These are phyloP conservation scores for Propithecus deckenii DNA, from an alignment of 2,797 vertebrate genomes.

Conservation along the genomic window DNA sequence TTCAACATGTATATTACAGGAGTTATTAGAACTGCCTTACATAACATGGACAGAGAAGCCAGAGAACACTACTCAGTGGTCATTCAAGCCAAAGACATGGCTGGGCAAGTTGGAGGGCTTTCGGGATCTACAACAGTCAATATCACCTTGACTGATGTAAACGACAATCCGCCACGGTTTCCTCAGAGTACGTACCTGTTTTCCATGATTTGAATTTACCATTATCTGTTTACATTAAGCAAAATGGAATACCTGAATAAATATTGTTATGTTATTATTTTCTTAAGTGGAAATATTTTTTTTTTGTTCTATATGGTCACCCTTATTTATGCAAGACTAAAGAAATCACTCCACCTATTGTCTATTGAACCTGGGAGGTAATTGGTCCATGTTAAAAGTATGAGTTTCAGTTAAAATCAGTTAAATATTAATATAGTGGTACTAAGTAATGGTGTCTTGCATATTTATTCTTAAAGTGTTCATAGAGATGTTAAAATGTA, in stretches of 20 bases:
- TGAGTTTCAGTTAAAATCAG: neutral
- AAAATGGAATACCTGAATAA: neutral
- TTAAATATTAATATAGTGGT: neutral
- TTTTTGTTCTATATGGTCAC: neutral
- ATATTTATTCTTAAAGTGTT: neutral
- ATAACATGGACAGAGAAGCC: constrained; percentile 99
- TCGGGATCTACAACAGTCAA: constrained; percentile 98
- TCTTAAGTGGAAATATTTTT: neutral
- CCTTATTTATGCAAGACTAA: neutral
- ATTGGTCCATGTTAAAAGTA: neutral
- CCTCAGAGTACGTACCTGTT: constrained; percentile 93
- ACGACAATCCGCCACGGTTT: constrained; percentile 98
- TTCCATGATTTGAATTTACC: constrained; percentile 31
- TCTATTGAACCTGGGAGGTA: neutral
- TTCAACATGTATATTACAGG: constrained; percentile 85
- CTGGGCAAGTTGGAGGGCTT: constrained; percentile 96
- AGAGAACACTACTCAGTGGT: constrained; percentile 97
- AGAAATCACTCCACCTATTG: neutral
- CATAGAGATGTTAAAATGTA: neutral
- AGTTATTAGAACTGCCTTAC: constrained; percentile 97
- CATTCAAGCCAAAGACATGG: constrained; percentile 99
- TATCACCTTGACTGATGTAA: constrained; percentile 97
- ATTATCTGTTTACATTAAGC: neutral
- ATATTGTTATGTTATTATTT: neutral
- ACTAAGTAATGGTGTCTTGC: neutral